These are phyloP conservation scores for Neodiprion fabricii DNA, from an alignment of 1,140 invertebrate species.

Conservation along the genomic window DNA sequence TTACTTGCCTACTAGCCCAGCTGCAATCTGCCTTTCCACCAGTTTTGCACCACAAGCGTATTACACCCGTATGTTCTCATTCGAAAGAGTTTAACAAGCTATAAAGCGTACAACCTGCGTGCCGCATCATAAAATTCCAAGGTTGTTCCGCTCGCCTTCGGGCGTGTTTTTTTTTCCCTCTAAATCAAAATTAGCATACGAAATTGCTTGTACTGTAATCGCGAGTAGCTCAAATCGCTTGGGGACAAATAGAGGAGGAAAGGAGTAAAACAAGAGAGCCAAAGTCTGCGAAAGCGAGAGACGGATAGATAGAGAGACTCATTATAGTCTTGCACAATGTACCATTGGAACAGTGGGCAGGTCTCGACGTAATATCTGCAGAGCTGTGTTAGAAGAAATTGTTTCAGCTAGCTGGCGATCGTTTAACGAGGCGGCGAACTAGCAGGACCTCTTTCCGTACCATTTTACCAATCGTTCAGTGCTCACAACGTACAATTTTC, in stretches of 20 bases:
- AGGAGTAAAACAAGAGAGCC: background rate
- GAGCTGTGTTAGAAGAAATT: background rate
- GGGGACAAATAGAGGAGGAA: background rate
- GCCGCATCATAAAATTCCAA: conserved; percentile 4
- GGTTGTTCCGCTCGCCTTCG: background rate
- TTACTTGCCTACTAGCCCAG: background rate
- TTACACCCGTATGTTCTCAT: background rate
- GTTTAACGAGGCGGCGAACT: background rate
- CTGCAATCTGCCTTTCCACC: background rate
- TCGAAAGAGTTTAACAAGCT: background rate
- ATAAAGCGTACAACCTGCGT: background rate
- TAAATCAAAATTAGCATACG: background rate
- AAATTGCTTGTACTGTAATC: background rate
- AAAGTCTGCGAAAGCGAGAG: background rate
- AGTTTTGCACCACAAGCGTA: background rate
- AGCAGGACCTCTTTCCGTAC: background rate
- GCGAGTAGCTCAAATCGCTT: background rate
- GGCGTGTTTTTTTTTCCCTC: background rate
- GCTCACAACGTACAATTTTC: background rate
- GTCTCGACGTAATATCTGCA: background rate
- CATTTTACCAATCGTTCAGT: background rate
- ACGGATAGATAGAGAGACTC: background rate
- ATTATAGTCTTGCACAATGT: background rate
- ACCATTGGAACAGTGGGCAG: background rate
- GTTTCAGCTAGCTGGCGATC: background rate